Base-by-base conservation (phyloP, 2,888 invertebrate genomes). In the Liodrosophila aerea region DNA sequence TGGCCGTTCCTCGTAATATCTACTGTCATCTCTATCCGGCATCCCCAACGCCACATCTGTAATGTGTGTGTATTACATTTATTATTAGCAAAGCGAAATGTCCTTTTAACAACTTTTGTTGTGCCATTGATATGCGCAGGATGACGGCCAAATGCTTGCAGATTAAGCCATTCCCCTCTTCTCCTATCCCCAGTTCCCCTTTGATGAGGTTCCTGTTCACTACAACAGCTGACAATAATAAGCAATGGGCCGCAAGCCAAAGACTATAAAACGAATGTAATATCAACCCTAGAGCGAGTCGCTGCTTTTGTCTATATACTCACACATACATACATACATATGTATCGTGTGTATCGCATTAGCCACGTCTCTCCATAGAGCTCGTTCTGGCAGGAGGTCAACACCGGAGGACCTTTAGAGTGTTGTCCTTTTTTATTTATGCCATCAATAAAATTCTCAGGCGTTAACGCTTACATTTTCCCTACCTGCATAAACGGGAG, bases 391-490 rank as follows among this genome's bases (percentile, higher is more conserved):
- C 44, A 36, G 29, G 5, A 39, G 16, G 61, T 31, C 52, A 22
- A 39, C 36, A 31, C n/a, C n/a, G 18, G 37, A 22, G 5, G 36
- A 4, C 4, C 39, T 8, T 15, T 18, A 22, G n/a, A 22, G n/a
- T 22, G 13, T 11, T 45, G 43, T 60, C 45, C 56, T 18, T 54
- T 59, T 66, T 66, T 76, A 77, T 77, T 40, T 40, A 40, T 80
- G 66, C 66, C 71, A 66, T 73, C 75, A 75, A 80, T 80, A 76
- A 80, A 74, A 64, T 63, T 74, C 51, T 62, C 49, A 58, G 72
- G 61, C 61, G 52, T 45, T 70, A 66, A 56, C 22, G 15, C 16
- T 33, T 47, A 27, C 33, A 39, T 56, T n/a, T 37, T 37, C n/a
- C 9, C 15, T 7, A 12, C n/a, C 36, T 11, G n/a, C n/a, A n/a